A percentile compares a stretch with the other conserved stretches of the same genome.
Evolutionary conservation across 1,140 invertebrate genomes (phyloP).

Genomic region (Hestina assimilis): DNA sequence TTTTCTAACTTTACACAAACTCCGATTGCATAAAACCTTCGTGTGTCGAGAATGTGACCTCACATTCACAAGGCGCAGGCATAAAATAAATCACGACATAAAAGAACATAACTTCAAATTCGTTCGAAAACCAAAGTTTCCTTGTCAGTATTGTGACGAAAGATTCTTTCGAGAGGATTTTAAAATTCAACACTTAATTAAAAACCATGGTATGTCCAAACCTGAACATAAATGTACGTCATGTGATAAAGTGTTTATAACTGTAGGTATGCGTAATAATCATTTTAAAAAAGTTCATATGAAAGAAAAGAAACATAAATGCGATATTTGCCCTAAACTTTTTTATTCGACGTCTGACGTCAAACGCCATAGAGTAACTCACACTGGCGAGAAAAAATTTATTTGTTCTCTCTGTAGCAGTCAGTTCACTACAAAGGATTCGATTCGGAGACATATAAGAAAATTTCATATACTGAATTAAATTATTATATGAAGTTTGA

Average conservation of each 20-base stretch:
- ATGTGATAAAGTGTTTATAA: constrained; percentile 57
- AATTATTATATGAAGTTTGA: constrained; percentile 1
- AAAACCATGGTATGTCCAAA: constrained; percentile 51
- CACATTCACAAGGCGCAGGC: constrained; percentile 36
- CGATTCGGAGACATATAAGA: constrained; percentile 54
- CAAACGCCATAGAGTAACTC: constrained; percentile 51
- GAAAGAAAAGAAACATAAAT: constrained; percentile 61
- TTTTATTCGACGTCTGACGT: constrained; percentile 63
- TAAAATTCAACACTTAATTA: constrained; percentile 52
- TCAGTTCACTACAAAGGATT: constrained; percentile 56
- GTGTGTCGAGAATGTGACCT: constrained; percentile 44
- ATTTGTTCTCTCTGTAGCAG: constrained; percentile 47
- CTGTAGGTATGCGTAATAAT: constrained; percentile 57
- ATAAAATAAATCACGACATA: constrained; percentile 52
- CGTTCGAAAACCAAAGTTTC: constrained; percentile 53
- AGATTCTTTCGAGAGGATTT: constrained; percentile 60
- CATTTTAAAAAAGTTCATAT: constrained; percentile 59
- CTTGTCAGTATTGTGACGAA: constrained; percentile 54
- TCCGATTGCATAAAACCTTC: constrained; percentile 42
- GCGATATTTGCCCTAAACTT: constrained; percentile 55
- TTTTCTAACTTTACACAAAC: constrained; percentile 61
- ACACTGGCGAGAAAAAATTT: constrained; percentile 60
- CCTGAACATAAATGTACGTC: constrained; percentile 52
- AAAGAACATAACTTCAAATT: constrained; percentile 39
- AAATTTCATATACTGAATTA: constrained; percentile 39